A percentile compares a stretch with the other conserved stretches of the same genome.
phyloP scores from a whole-genome alignment of 2,113 vertebrate species.

The Protobothrops mucrosquamatus region DNA sequence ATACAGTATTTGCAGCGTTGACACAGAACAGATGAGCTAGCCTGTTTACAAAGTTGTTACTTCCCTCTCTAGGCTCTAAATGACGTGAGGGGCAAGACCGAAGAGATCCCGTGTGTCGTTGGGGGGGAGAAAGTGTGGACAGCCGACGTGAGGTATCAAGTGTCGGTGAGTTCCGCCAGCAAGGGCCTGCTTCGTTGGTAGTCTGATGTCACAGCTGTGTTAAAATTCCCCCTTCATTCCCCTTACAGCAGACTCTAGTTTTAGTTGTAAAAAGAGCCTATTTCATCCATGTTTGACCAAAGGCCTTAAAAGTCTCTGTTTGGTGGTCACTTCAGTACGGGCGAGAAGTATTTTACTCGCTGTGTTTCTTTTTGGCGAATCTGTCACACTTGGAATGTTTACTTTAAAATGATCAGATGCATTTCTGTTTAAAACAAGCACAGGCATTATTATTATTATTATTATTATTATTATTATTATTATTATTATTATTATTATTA shows the following conservation, averaged over 20 bases:
- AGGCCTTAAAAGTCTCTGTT: not conserved
- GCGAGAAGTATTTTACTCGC: not conserved
- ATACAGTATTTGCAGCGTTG: no score
- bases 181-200: not conserved
- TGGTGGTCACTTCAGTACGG: not conserved
- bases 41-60: not conserved
- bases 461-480: no score
- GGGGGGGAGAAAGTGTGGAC: constrained; percentile 94
- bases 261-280: not conserved
- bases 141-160: constrained; percentile 78
- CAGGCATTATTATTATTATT: not conserved
- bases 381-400: not conserved
- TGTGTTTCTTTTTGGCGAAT: not conserved
- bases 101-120: constrained; percentile 87
- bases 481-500: no score
- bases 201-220: not conserved
- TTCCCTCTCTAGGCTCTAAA: constrained; percentile 73
- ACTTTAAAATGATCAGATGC: not conserved
- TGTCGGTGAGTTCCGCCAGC: constrained; percentile 78
- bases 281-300: not conserved
- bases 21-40: not conserved
- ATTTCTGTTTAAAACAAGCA: not conserved
- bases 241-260: not conserved
- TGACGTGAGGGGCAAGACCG: constrained; percentile 77
- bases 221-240: not conserved